Percentiles rank a stretch among this genome's conserved stretches.
Conservation (phyloP, 2,113 vertebrate genomes). For the Ptilonorhynchus violaceus region DNA sequence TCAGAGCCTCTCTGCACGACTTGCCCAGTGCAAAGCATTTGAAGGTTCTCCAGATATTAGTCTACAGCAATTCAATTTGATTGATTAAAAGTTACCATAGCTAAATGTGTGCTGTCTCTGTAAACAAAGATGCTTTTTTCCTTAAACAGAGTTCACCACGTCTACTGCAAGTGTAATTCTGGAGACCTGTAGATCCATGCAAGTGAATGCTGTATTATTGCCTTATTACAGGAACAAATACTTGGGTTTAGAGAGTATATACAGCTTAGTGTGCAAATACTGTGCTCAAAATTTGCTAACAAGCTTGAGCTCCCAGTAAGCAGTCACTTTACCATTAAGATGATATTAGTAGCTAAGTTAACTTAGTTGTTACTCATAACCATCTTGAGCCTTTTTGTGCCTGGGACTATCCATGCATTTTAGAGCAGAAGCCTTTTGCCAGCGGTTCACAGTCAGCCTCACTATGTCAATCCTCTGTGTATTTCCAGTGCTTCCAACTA, state of each 20-base stretch:
- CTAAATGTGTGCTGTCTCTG: neutral
- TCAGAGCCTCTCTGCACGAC: neutral
- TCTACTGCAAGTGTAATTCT: neutral
- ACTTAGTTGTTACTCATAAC: neutral
- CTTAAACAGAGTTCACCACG: neutral
- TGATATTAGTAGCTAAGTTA: neutral
- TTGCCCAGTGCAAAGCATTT: neutral
- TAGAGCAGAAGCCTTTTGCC: neutral
- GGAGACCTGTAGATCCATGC: neutral
- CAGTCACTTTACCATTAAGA: neutral
- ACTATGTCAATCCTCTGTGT: neutral
- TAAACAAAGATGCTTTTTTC: neutral
- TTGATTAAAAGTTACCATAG: neutral
- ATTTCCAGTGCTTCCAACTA: neutral
- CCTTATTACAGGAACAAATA: neutral
- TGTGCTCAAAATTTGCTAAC: neutral
- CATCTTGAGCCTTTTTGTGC: neutral
- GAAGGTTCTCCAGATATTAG: neutral
- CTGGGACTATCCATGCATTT: neutral
- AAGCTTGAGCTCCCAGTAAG: neutral
- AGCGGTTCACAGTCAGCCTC: neutral
- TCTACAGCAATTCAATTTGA: neutral
- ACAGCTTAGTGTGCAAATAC: neutral
- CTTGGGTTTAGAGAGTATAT: neutral
- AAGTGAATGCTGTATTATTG: neutral